Percentiles rank a stretch among this genome's conserved stretches.
Evolutionary conservation across 2,797 vertebrate species (phyloP).

Genomic region (Liparis tanakae): DNA sequence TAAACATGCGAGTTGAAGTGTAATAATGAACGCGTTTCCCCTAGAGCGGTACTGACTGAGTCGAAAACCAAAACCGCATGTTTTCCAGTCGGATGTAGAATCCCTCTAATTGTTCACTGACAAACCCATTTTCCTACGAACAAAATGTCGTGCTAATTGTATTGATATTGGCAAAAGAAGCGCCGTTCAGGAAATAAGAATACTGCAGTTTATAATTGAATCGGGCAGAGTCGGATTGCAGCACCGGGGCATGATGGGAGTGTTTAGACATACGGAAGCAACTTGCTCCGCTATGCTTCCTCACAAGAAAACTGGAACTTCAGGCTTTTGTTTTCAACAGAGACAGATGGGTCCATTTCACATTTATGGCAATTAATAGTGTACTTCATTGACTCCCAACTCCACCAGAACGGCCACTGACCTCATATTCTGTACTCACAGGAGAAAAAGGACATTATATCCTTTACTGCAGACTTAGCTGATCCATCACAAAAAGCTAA

Average conservation of each 20-base stretch:
- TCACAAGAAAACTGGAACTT: constrained; percentile 44
- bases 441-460: constrained; percentile 35
- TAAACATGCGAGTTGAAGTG: constrained; percentile 24
- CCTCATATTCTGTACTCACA: constrained; percentile 36
- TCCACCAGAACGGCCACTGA: constrained; percentile 47
- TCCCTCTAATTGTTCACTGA: constrained; percentile 62
- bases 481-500: constrained; percentile 43
- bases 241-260: constrained; percentile 40
- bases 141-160: constrained; percentile 69
- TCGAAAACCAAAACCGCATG: constrained; percentile 62
- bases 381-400: constrained; percentile 57
- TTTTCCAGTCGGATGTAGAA: constrained; percentile 20
- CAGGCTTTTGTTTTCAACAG: constrained; percentile 33
- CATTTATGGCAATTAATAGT: constrained; percentile 54
- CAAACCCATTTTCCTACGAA: constrained; percentile 59
- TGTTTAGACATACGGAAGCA: constrained; percentile 76
- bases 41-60: constrained; percentile 10
- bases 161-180: constrained; percentile 72
- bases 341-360: constrained; percentile 63
- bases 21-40: constrained; percentile 42
- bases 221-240: constrained; percentile 56
- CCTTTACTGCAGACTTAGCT: constrained; percentile 24
- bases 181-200: constrained; percentile 63
- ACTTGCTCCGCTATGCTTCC: constrained; percentile 60
- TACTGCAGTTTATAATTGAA: constrained; percentile 59